A percentile compares a stretch with the other conserved stretches of the same genome.
These are phyloP conservation scores for Synergus japonicus DNA, from an alignment of 2,888 invertebrate species.

Conservation along the genomic window DNA sequence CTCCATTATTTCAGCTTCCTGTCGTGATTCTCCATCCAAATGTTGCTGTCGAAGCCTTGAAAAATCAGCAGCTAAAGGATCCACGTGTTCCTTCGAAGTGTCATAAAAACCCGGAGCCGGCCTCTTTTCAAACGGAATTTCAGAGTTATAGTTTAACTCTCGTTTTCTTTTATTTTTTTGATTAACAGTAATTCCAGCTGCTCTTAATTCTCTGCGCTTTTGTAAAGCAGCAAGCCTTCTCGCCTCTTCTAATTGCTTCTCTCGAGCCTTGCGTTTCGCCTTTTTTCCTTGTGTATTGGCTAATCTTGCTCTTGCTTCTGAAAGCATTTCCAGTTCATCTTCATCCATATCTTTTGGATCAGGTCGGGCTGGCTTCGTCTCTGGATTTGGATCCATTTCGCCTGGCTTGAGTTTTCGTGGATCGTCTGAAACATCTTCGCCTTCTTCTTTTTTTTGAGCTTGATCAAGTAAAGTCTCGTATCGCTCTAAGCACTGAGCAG, in stretches of 20 bases:
- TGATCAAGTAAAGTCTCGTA: constrained; percentile 98
- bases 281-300: constrained; percentile 99
- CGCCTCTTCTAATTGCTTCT: constrained; percentile 99
- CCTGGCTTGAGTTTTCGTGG: constrained; percentile 98
- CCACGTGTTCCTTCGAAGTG: constrained; percentile 92
- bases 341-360: constrained; percentile 99
- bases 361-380: constrained; percentile 99
- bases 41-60: constrained; percentile 93
- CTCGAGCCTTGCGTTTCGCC: constrained; percentile 95
- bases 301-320: constrained; percentile 97
- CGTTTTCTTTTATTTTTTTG: constrained; percentile 90
- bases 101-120: constrained; percentile 97
- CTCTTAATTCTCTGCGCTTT: constrained; percentile 97
- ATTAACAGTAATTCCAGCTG: constrained; percentile 91
- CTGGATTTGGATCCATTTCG: constrained; percentile 99
- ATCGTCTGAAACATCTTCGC: constrained; percentile 94
- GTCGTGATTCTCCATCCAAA: constrained; percentile 93
- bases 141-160: constrained; percentile 97
- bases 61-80: constrained; percentile 94
- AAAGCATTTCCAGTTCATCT: constrained; percentile 99
- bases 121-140: constrained; percentile 98
- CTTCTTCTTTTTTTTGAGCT: constrained; percentile 97
- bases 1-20: constrained; percentile 95
- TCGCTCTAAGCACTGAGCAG: constrained; percentile 98
- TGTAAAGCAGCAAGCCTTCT: constrained; percentile 96